These are phyloP conservation scores for Empidonax alnorum DNA, from an alignment of 2,113 vertebrate species.

Conservation along the genomic window DNA sequence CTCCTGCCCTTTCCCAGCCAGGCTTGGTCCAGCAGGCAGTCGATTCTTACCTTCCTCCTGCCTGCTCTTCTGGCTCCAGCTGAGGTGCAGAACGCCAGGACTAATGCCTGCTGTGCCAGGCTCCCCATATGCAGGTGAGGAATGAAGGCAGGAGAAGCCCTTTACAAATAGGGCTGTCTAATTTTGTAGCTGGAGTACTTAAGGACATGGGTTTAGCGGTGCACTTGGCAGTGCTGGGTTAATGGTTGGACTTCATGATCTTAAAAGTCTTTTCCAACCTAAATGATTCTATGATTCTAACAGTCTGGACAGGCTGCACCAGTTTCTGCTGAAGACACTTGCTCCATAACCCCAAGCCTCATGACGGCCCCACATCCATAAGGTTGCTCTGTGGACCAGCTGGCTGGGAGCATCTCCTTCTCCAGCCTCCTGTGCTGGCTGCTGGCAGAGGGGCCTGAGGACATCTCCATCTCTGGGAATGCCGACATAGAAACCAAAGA, in stretches of 20 bases:
- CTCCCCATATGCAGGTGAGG: neutral
- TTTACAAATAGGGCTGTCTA: neutral
- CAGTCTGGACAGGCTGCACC: neutral
- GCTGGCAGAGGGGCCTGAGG: neutral
- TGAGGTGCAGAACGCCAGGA: neutral
- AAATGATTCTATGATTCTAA: neutral
- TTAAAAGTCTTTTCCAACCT: neutral
- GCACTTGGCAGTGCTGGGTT: accelerated
- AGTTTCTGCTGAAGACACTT: neutral
- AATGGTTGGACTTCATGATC: neutral
- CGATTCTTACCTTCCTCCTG: neutral
- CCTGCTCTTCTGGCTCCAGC: neutral
- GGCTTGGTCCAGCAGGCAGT: neutral
- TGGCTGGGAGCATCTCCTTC: neutral
- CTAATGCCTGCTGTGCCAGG: accelerated
- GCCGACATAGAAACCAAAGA: neutral
- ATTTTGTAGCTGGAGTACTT: neutral
- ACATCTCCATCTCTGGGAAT: neutral
- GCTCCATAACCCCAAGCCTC: neutral
- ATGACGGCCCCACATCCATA: accelerated
- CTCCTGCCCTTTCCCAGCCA: neutral
- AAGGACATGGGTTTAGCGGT: neutral
- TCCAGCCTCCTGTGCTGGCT: neutral
- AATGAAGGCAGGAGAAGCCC: neutral
- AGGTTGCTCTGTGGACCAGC: neutral